phyloP scores from a whole-genome alignment of 2,888 invertebrate genomes.

The Drosophila cognata region DNA sequence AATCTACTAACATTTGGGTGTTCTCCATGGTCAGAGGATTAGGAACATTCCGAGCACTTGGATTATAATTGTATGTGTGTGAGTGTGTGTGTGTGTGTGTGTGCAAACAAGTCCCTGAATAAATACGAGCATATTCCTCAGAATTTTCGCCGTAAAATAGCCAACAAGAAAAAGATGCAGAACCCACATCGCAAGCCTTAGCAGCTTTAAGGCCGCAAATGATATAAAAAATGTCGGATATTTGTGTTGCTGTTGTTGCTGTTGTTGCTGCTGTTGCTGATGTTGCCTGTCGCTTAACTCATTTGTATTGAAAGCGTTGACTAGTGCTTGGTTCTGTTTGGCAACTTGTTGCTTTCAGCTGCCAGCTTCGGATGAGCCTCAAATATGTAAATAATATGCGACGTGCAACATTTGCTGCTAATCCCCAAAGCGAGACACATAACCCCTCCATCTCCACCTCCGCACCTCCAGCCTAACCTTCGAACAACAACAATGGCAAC shows the following conservation, averaged over 20 bases:
- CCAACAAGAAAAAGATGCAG: neutral
- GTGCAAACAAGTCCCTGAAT: conserved; percentile 16
- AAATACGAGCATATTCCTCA: conserved; percentile 14
- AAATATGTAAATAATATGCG: conserved; percentile 63
- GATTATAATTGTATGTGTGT: neutral
- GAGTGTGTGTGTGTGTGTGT: neutral
- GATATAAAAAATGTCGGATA: conserved; percentile 42
- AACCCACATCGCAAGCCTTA: conserved; percentile 13
- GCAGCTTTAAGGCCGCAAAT: conserved; percentile 39
- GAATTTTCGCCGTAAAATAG: conserved; percentile 5
- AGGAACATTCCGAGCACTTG: neutral
- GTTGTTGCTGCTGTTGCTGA: conserved; percentile 7
- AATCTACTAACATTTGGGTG: neutral
- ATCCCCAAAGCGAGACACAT: conserved; percentile 43
- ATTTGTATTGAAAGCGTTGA: conserved; percentile 60
- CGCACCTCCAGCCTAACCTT: neutral
- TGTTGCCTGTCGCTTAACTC: conserved; percentile 45
- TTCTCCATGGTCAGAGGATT: conserved; percentile 6
- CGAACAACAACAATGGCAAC: conserved; percentile 4
- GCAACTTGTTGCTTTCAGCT: conserved; percentile 54
- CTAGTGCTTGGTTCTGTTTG: conserved; percentile 30
- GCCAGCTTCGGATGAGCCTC: conserved; percentile 41
- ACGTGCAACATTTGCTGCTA: conserved; percentile 65
- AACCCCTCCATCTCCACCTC: neutral
- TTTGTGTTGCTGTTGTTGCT: conserved; percentile 26